Evolutionary conservation across 2,113 vertebrate genomes (phyloP), one percentile per base, ranked within the genome.

Genomic region (Lonchura striata): DNA sequence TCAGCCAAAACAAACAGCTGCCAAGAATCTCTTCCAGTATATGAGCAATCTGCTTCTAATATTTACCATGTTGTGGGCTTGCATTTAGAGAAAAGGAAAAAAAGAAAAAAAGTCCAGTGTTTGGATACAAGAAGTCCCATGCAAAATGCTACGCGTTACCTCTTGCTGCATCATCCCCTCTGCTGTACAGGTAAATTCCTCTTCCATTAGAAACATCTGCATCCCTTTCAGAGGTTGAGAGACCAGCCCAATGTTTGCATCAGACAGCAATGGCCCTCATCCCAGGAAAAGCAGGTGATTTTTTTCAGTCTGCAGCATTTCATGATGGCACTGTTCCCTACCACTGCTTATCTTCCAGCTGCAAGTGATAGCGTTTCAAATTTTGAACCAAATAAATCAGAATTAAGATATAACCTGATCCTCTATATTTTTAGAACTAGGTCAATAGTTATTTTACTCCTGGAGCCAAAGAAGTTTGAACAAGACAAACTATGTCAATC

Each of bases 391-490:
- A 63, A 83, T 83, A 82, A 91, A 81, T 78, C 27, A 86, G 52
- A 95, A 88, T 94, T 83, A 96, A 95, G 64, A 35, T 86, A 96
- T 59, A 94, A 92, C 79, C 68, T 78, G 85, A 88, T 95, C 41
- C n/a, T 56, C 44, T 86, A 2, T 63, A 85, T 94, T 95, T 94
- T 95, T 88, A 96, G 76, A 96, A 90, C n/a, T 78, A 86, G 60
- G 80, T 78, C 85, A 90, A 78, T 18, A 57, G 39, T 37, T 86
- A 44, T 37, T 92, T 91, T 65, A 31, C 60, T 80, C 87, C 83
- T 78, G 61, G 21, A 83, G 85, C 35, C 75, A 83, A 83, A 60
- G 25, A 54, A 79, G 30, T 63, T 88, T 78, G 60, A 94, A 63
- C 47, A 92, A 94, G 75, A 84, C 33, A 41, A 84, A 88, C n/a